Evolutionary conservation across 2,888 invertebrate genomes (phyloP).

Genomic region (Tinea pellionella): DNA sequence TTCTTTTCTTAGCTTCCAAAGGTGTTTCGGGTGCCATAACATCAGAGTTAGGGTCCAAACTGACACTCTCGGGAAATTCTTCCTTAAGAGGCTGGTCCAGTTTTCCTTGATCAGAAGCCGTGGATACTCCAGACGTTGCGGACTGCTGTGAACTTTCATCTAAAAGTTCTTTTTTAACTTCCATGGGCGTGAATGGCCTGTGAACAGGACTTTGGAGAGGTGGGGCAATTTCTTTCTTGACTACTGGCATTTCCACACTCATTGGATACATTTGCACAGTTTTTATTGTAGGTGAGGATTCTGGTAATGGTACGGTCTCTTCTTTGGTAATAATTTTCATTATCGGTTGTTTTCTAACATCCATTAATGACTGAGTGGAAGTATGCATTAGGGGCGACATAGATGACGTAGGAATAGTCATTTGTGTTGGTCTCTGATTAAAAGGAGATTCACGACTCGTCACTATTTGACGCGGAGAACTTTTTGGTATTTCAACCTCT

Average conservation of each 20-base stretch:
- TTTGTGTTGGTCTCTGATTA: conserved; percentile 31
- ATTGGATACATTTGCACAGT: conserved; percentile 51
- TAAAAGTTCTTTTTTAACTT: conserved; percentile 78
- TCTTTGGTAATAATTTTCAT: conserved; percentile 52
- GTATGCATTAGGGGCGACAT: conserved; percentile 49
- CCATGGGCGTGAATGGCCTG: conserved; percentile 69
- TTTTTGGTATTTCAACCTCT: conserved; percentile 57
- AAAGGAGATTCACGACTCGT: conserved; percentile 35
- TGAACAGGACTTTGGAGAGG: conserved; percentile 64
- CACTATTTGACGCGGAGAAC: conserved; percentile 54
- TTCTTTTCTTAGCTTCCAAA: conserved; percentile 74
- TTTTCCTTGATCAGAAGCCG: conserved; percentile 70
- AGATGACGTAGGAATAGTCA: conserved; percentile 42
- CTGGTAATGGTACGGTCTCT: conserved; percentile 50
- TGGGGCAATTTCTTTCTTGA: conserved; percentile 67
- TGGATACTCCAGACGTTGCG: conserved; percentile 66
- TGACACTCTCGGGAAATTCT: conserved; percentile 63
- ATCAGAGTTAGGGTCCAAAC: conserved; percentile 49
- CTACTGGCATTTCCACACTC: conserved; percentile 44
- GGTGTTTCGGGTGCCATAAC: conserved; percentile 57
- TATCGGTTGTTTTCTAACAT: conserved; percentile 48
- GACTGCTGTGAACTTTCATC: conserved; percentile 77
- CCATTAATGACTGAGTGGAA: conserved; percentile 61
- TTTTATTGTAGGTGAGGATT: conserved; percentile 54
- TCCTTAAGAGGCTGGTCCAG: conserved; percentile 70